Evolutionary conservation across 2,888 invertebrate species (phyloP), one percentile per base, ranked within the genome.

Genomic region (Agonopterix subpropinquella): DNA sequence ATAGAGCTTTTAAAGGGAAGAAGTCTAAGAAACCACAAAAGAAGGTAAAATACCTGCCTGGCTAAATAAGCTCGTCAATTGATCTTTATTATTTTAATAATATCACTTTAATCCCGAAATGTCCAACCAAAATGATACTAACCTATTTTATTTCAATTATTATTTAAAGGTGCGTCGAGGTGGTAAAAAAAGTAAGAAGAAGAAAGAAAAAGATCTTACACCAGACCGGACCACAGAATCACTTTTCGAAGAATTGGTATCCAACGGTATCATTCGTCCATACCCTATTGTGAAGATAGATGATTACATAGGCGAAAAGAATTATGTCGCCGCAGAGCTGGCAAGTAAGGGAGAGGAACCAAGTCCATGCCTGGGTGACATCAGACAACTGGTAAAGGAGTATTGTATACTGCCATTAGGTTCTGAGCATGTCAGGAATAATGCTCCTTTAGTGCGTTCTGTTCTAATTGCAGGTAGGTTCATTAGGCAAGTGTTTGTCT

Each of bases 121-220:
- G n/a, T n/a, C n/a, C n/a, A n/a, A n/a, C n/a, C n/a, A n/a, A n/a
- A n/a, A n/a, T n/a, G n/a, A n/a, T n/a, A n/a, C n/a, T n/a, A n/a
- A n/a, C n/a, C n/a, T n/a, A n/a, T n/a, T n/a, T n/a, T n/a, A n/a
- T n/a, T n/a, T n/a, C n/a, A n/a, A n/a, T n/a, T n/a, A 45, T 47
- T 47, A 10, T 50, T 36, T 47, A 1, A 28, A 95, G 81, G 89
- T 92, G 0, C 90, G 94, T 37, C 91, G 94, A 10, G 93, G 94
- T 28, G 94, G 95, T 0, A 97, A 97, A 65, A 98, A 98, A 69
- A 92, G 91, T 58, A 97, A 97, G 75, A 97, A 96, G 85, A 97
- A 96, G 77, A 97, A 96, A 77, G 97, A 97, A 69, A 98, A 98
- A 76, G 98, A 98, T 82, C 85, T 98, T 46, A 98, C 98, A 0